Evolutionary conservation across 2,888 invertebrate genomes (phyloP).

Genomic region (Drosophila cognata): DNA sequence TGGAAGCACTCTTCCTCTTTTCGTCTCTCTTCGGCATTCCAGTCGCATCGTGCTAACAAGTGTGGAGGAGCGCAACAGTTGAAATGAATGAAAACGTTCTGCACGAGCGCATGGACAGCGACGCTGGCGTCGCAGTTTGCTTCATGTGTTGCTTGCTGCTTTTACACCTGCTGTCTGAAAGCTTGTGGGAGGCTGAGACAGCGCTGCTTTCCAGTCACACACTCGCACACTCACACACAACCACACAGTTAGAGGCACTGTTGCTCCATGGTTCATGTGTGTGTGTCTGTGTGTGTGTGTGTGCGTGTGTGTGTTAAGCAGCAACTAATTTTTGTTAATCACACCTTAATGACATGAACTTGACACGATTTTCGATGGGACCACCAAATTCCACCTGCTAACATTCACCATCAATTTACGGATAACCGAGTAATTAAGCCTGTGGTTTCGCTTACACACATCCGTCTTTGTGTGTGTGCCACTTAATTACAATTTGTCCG

Average conservation of each 20-base stretch:
- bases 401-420: slow-evolving; percentile 58
- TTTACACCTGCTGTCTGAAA: slow-evolving; percentile 48
- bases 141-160: slow-evolving; percentile 65
- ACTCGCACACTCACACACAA: neutral
- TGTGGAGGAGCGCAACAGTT: slow-evolving; percentile 83
- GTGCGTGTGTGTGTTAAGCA: slow-evolving; percentile 63
- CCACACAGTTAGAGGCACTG: slow-evolving; percentile 47
- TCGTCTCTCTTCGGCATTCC: slow-evolving; percentile 26
- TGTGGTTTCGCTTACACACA: neutral
- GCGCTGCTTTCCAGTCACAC: slow-evolving; percentile 13
- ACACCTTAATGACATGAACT: slow-evolving; percentile 79
- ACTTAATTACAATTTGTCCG: slow-evolving; percentile 69
- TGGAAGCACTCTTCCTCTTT: slow-evolving; percentile 35
- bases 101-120: slow-evolving; percentile 27
- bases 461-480: slow-evolving; percentile 19
- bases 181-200: slow-evolving; percentile 19
- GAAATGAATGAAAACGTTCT: slow-evolving; percentile 74
- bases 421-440: slow-evolving; percentile 51
- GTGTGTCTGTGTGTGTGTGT: slow-evolving; percentile 7
- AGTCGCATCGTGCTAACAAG: slow-evolving; percentile 78
- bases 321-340: slow-evolving; percentile 78
- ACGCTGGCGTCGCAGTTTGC: slow-evolving; percentile 34
- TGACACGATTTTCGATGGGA: slow-evolving; percentile 63
- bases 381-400: slow-evolving; percentile 9
- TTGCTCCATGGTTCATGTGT: slow-evolving; percentile 40